These are phyloP conservation scores for Diogma glabrata DNA, from an alignment of 2,888 invertebrate species.

Conservation along the genomic window DNA sequence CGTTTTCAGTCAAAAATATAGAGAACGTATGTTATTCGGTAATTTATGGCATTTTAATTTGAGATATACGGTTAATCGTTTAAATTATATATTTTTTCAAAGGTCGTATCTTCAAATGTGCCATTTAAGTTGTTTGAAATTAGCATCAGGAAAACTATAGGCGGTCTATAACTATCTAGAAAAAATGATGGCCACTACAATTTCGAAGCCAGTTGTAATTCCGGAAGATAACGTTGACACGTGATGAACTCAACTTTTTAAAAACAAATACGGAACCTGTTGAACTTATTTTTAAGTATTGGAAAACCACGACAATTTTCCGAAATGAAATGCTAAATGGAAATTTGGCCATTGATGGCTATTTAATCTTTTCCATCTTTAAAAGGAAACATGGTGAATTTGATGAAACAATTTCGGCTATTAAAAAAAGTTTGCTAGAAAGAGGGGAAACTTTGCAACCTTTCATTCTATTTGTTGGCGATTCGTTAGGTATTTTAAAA, in stretches of 20 bases:
- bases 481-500: conserved; percentile 2
- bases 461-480: not conserved
- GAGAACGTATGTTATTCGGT: too few species aligned
- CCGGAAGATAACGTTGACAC: not conserved
- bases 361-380: not conserved
- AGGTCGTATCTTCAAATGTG: too few species aligned
- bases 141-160: not conserved
- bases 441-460: not conserved
- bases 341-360: not conserved
- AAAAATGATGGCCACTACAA: not conserved
- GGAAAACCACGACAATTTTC: not conserved
- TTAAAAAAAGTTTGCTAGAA: not conserved
- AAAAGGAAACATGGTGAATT: not conserved
- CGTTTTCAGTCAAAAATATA: too few species aligned
- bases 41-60: too few species aligned
- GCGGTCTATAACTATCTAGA: not conserved
- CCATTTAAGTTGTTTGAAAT: not conserved
- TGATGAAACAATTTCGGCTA: not conserved
- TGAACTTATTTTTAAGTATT: not conserved
- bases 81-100: too few species aligned
- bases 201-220: not conserved
- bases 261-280: not conserved
- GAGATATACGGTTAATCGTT: not conserved
- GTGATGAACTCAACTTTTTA: not conserved
- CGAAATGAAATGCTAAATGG: not conserved